phyloP scores from a whole-genome alignment of 2,797 vertebrate genomes.

The Lophotriccus pileatus region DNA sequence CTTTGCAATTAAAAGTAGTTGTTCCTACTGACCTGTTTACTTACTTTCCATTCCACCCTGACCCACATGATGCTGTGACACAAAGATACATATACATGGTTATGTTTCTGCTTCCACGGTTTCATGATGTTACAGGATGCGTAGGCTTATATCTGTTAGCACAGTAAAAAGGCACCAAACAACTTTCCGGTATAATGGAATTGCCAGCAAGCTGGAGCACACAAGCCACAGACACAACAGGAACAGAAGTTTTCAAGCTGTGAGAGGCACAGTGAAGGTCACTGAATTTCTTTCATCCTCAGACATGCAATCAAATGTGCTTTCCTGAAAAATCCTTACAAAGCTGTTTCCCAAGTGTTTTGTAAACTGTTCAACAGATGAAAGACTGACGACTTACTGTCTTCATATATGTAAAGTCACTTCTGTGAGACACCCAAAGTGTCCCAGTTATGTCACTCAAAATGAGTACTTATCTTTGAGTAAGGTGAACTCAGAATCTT shows the following conservation, averaged over 20 bases:
- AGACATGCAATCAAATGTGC: background rate
- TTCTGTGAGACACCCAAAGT: background rate
- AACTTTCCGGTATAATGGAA: background rate
- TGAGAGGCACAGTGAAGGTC: background rate
- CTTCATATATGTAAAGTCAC: background rate
- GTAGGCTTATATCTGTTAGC: background rate
- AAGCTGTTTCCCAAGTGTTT: background rate
- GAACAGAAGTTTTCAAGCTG: background rate
- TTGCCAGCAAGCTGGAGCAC: background rate
- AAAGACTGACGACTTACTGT: background rate
- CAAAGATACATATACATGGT: background rate
- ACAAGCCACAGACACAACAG: background rate
- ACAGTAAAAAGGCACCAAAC: background rate
- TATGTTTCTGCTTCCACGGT: background rate
- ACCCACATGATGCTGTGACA: background rate
- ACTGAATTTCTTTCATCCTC: background rate
- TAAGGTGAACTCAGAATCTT: slow-evolving; percentile 7
- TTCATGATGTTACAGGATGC: background rate
- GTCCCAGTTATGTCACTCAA: background rate
- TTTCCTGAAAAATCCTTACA: background rate
- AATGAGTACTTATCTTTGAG: background rate
- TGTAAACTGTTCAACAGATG: background rate
- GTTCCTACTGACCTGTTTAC: background rate
- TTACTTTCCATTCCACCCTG: background rate
- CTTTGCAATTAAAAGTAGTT: background rate